These are phyloP conservation scores for Cinclus cinclus DNA, from an alignment of 2,113 vertebrate species.

Conservation along the genomic window DNA sequence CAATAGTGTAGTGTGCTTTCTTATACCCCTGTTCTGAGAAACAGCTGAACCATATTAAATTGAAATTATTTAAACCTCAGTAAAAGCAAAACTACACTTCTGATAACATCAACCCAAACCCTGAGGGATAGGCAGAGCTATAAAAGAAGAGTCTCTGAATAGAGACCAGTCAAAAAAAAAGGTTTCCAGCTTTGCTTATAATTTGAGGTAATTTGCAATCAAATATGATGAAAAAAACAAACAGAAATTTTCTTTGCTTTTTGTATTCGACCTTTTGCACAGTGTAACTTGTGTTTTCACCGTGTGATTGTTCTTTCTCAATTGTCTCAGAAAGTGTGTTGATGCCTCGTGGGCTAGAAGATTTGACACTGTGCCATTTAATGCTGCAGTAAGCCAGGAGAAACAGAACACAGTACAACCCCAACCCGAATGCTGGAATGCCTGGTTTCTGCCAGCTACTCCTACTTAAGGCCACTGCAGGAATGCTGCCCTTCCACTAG, in stretches of 20 bases:
- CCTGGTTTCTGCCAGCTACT: background rate
- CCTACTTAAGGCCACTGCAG: background rate
- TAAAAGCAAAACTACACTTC: background rate
- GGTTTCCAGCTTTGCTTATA: background rate
- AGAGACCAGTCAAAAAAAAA: background rate
- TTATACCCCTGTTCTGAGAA: background rate
- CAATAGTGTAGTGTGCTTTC: background rate
- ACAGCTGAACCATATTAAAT: background rate
- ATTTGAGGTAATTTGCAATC: background rate
- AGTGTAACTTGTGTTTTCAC: background rate
- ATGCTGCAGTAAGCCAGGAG: background rate
- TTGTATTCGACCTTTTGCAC: background rate
- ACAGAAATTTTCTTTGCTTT: background rate
- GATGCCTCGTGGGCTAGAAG: background rate
- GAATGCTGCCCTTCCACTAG: background rate
- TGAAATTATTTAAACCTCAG: constrained; percentile 10
- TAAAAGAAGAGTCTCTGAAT: background rate
- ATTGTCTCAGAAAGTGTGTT: background rate
- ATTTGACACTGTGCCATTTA: background rate
- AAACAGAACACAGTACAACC: background rate
- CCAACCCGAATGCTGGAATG: background rate
- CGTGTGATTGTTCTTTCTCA: background rate
- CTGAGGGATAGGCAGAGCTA: background rate
- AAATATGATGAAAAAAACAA: background rate
- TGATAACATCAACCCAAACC: background rate